Base-by-base conservation (phyloP, 1,140 invertebrate species). In the Lasaia peninsularis region DNA sequence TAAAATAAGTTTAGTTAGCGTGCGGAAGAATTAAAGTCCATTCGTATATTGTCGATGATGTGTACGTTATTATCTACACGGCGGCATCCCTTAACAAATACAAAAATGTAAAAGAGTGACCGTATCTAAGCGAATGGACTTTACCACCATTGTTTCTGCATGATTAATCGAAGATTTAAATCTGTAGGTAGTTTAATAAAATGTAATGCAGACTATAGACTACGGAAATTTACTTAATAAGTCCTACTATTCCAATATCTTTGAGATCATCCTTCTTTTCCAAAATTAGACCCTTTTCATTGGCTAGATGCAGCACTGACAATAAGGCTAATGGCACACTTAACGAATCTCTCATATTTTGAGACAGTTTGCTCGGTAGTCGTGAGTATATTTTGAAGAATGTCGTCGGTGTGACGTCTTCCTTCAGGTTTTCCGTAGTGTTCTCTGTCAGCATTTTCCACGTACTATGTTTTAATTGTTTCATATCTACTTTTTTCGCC, bases 401-500 rank as follows among this genome's bases (percentile, higher is more conserved):
- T 11, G 76, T 81, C 0, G 81, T 90, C 50, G 66, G 51, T 2
- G 74, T 31, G 0, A 84, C 78, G 32, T 79, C 75, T 28, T 83
- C 83, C 62, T 86, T 89, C 20, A 78, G 68, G 0, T 72, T 78
- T 35, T 62, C 62, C 4, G 69, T 61, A 14, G 79, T 78, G 12
- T 78, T 75, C 9, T 79, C 81, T 0, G 87, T 86, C 7, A 92
- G 62, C 69, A 87, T 86, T 61, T 90, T 91, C 94, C 94, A 96
- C 54, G 95, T 93, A 3, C 91, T 89, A 32, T 88, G 80, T 74
- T 96, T 96, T 8, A 97, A 71, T 71, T 93, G 92, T 63, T 93
- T 93, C 90, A 97, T 95, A 72, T 97, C 94, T 7, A 96, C 91
- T 70, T 94, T 95, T 69, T 96, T 96, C 0, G 95, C 94, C 62